Evolutionary conservation across 2,113 vertebrate genomes (phyloP).

Genomic region (Odontesthes bonariensis): DNA sequence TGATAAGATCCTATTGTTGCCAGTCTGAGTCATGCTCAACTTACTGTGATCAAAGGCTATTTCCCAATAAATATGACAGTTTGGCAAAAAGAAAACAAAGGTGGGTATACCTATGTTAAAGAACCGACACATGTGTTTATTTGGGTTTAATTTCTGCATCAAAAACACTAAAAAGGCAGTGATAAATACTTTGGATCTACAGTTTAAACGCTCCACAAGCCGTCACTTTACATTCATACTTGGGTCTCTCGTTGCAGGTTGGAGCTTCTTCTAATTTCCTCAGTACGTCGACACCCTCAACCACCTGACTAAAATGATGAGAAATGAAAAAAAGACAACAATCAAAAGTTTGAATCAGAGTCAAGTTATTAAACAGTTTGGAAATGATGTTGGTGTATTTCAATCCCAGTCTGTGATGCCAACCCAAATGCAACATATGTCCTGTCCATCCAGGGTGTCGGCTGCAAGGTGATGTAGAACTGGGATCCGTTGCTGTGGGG

Average conservation of each 20-base stretch:
- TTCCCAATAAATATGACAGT: not conserved
- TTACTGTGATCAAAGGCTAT: too few species aligned
- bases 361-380: not conserved
- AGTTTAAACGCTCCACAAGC: conserved; percentile 83
- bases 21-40: too few species aligned
- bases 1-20: too few species aligned
- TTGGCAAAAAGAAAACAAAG: not conserved
- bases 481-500: conserved; percentile 89
- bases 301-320: conserved; percentile 80
- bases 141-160: not conserved
- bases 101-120: not conserved
- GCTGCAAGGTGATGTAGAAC: conserved; percentile 92
- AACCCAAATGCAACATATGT: conserved; percentile 93
- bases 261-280: conserved; percentile 81
- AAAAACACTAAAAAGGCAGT: not conserved
- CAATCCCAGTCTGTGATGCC: conserved; percentile 49
- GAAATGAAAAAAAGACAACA: conserved; percentile 37
- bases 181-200: conserved; percentile 21
- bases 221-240: conserved; percentile 79
- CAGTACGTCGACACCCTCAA: conserved; percentile 88
- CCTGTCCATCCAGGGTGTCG: conserved; percentile 86
- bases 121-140: not conserved
- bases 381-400: not conserved
- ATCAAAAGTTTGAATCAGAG: not conserved
- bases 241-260: conserved; percentile 87